These are phyloP conservation scores for Bombus breviceps DNA, from an alignment of 1,140 invertebrate genomes.

Conservation along the genomic window DNA sequence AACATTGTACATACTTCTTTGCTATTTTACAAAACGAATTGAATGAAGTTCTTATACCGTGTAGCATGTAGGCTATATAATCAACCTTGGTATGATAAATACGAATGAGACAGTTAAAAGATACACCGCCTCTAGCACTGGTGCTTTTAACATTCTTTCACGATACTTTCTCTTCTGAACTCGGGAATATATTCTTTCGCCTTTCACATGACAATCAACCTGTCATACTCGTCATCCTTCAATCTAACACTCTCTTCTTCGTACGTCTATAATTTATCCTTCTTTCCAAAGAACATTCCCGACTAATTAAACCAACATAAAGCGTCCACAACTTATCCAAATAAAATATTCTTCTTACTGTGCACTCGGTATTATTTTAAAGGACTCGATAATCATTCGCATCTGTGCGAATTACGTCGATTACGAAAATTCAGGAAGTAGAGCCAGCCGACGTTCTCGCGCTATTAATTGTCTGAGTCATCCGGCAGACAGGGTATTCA, in stretches of 20 bases:
- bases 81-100: neutral
- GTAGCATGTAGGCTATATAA: neutral
- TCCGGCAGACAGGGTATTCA: conserved; percentile 24
- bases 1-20: neutral
- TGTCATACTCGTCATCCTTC: neutral
- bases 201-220: neutral
- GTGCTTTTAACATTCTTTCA: neutral
- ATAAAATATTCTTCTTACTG: neutral
- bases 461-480: conserved; percentile 44
- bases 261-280: neutral
- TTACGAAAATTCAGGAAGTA: conserved; percentile 31
- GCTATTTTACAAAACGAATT: neutral
- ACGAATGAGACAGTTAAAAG: neutral
- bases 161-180: neutral
- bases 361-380: neutral
- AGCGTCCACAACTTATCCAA: neutral
- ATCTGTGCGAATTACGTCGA: neutral
- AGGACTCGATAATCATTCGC: neutral
- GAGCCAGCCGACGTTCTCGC: neutral
- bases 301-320: neutral
- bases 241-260: neutral
- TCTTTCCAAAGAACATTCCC: no score
- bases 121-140: neutral
- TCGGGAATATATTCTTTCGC: no score
- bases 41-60: neutral